These are phyloP conservation scores for Ornithoptera priamus DNA, from an alignment of 2,888 invertebrate genomes.

Conservation along the genomic window DNA sequence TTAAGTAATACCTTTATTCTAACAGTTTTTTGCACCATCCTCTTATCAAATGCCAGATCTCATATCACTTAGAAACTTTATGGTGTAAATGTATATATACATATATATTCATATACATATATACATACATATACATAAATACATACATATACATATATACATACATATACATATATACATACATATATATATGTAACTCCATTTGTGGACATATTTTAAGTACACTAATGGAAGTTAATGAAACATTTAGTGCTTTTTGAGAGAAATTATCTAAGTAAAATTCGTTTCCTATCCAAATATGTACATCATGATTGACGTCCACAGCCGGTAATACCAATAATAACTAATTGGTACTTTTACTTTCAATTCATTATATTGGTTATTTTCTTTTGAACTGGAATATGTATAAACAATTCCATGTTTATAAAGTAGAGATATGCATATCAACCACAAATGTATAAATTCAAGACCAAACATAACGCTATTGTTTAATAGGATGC, in stretches of 20 bases:
- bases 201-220: not conserved
- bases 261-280: not conserved
- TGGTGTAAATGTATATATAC: not conserved
- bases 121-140: too few species aligned
- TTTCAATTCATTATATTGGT: not conserved
- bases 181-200: too few species aligned
- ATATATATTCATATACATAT: too few species aligned
- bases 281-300: not conserved
- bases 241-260: not conserved
- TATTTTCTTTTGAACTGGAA: not conserved
- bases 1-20: too few species aligned
- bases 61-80: not conserved
- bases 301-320: not conserved
- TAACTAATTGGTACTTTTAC: not conserved
- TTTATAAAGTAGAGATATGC: too few species aligned
- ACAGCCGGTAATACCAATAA: not conserved
- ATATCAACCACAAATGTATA: not conserved
- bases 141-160: too few species aligned
- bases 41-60: not conserved
- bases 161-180: too few species aligned
- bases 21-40: not conserved
- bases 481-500: not conserved
- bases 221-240: not conserved
- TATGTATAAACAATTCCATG: too few species aligned
- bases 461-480: not conserved